Evolutionary conservation across 1,140 invertebrate species (phyloP).

Genomic region (Drosophila fuyamai): DNA sequence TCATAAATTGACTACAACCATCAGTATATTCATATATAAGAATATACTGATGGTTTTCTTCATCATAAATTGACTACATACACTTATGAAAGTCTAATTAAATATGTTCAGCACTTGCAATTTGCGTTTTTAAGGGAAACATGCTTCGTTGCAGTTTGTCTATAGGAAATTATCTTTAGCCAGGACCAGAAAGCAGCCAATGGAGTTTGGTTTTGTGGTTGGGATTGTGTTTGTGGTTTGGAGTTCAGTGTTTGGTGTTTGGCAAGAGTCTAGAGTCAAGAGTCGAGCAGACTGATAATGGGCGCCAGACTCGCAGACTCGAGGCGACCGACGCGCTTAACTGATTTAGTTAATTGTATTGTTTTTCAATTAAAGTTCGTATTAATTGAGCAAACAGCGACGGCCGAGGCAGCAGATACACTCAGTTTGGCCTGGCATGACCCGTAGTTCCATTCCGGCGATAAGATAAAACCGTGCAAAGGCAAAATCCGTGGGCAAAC

Average conservation of each 20-base stretch:
- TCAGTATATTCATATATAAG: too few relatives aligned
- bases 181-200: slow-evolving; percentile 1
- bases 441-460: slow-evolving; percentile 26
- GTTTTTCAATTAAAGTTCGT: slow-evolving; percentile 82
- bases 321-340: slow-evolving; percentile 66
- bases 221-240: slow-evolving; percentile 2
- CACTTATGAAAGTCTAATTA: too few relatives aligned
- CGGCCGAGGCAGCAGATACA: slow-evolving; percentile 14
- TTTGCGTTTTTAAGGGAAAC: background rate
- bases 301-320: slow-evolving; percentile 46
- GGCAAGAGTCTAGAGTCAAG: background rate
- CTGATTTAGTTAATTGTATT: slow-evolving; percentile 83
- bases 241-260: background rate
- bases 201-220: background rate
- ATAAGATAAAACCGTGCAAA: slow-evolving; percentile 63
- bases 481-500: slow-evolving; percentile 36
- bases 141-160: slow-evolving; percentile 5
- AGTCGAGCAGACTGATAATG: slow-evolving; percentile 30
- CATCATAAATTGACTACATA: too few relatives aligned
- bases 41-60: too few relatives aligned
- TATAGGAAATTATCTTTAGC: slow-evolving; percentile 3
- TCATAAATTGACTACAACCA: too few relatives aligned
- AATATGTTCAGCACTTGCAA: background rate
- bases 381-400: slow-evolving; percentile 77
- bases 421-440: slow-evolving; percentile 34